Evolutionary conservation across 2,113 vertebrate species (phyloP).

Genomic region (Tor tambroides): DNA sequence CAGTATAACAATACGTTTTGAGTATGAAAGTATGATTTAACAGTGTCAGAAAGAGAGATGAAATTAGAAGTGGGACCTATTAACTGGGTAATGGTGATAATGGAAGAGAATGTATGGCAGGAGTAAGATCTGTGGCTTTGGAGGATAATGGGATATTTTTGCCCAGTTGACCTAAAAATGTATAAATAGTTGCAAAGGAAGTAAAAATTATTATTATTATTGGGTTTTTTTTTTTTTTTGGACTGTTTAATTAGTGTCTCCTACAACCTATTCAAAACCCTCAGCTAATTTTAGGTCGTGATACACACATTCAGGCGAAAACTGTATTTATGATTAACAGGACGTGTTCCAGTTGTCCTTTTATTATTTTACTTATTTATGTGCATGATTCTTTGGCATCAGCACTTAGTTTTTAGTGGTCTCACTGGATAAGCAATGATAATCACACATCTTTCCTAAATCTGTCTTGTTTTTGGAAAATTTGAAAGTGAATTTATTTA

Average conservation of each 20-base stretch:
- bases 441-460: slow-evolving; percentile 35
- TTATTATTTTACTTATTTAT: slow-evolving; percentile 74
- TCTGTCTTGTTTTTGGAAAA: neutral
- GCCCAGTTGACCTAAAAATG: slow-evolving; percentile 14
- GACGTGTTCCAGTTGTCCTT: slow-evolving; percentile 60
- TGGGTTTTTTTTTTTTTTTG: slow-evolving; percentile 46
- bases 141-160: slow-evolving; percentile 49
- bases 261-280: slow-evolving; percentile 57
- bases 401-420: slow-evolving; percentile 56
- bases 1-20: neutral
- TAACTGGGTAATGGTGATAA: slow-evolving; percentile 59
- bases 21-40: slow-evolving; percentile 1
- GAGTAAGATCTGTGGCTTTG: slow-evolving; percentile 53
- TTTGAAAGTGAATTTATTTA: slow-evolving; percentile 39
- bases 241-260: slow-evolving; percentile 65
- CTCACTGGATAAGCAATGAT: slow-evolving; percentile 37
- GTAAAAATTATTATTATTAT: slow-evolving; percentile 38
- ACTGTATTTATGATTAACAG: slow-evolving; percentile 73
- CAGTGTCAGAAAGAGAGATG: slow-evolving; percentile 21
- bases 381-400: slow-evolving; percentile 39
- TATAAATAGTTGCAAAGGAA: slow-evolving; percentile 43
- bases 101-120: slow-evolving; percentile 49
- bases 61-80: slow-evolving; percentile 55
- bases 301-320: slow-evolving; percentile 46
- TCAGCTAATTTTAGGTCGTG: slow-evolving; percentile 18